Percentiles rank a stretch among this genome's conserved stretches.
phyloP scores from a whole-genome alignment of 1,140 invertebrate genomes.

The Centruroides sculpturatus region DNA sequence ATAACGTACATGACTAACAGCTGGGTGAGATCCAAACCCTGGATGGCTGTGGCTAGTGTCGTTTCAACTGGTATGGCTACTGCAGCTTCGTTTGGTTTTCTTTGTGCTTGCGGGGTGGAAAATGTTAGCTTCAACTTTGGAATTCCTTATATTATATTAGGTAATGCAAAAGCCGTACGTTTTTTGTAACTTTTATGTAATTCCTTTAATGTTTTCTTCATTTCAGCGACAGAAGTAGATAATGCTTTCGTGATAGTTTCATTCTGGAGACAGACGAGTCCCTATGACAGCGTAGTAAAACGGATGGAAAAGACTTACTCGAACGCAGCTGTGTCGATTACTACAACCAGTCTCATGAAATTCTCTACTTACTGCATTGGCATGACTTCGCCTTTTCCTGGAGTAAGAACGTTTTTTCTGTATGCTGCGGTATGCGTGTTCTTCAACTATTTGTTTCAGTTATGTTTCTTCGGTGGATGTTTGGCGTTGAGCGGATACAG shows the following conservation, averaged over 20 bases:
- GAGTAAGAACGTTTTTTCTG: conserved; percentile 88
- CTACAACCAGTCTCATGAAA: conserved; percentile 94
- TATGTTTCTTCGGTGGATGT: conserved; percentile 84
- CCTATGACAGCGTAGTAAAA: conserved; percentile 60
- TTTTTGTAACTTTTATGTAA: no score
- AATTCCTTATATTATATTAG: conserved; percentile 84
- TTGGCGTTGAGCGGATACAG: conserved; percentile 76
- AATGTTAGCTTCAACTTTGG: conserved; percentile 92
- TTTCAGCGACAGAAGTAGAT: conserved; percentile 80
- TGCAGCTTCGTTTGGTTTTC: conserved; percentile 69
- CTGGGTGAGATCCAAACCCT: conserved; percentile 74
- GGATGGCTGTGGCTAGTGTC: conserved; percentile 75
- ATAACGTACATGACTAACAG: conserved; percentile 57
- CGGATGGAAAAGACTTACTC: conserved; percentile 74
- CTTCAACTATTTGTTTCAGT: conserved; percentile 85
- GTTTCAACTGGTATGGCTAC: conserved; percentile 78
- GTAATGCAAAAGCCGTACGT: conserved; percentile 38
- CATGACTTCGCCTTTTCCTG: conserved; percentile 82
- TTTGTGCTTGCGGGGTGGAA: conserved; percentile 72
- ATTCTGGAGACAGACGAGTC: conserved; percentile 70
- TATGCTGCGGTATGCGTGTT: conserved; percentile 83
- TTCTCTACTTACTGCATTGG: conserved; percentile 92
- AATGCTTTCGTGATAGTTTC: conserved; percentile 94
- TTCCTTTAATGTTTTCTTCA: no score
- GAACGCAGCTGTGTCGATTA: conserved; percentile 93